A percentile compares a stretch with the other conserved stretches of the same genome.
Conservation (phyloP, 1,140 invertebrate genomes). For the Notospermus geniculatus region DNA sequence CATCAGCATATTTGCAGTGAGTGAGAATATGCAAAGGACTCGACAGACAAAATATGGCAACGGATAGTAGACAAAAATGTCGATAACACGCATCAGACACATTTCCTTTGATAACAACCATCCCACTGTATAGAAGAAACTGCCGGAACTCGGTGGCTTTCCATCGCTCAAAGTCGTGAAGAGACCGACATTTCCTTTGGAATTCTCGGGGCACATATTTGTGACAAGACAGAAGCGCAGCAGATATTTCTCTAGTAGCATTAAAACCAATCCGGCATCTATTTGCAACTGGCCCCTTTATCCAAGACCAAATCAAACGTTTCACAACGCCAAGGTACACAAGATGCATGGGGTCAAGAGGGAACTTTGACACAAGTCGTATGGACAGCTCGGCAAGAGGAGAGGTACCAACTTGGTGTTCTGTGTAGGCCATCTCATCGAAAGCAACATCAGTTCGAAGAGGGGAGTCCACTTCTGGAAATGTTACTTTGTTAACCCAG, state of each 20-base stretch:
- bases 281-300: not conserved
- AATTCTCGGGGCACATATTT: conserved; percentile 53
- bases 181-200: conserved; percentile 45
- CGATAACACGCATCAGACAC: conserved; percentile 44
- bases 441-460: conserved; percentile 32
- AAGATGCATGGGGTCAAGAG: not conserved
- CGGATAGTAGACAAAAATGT: conserved; percentile 52
- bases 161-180: conserved; percentile 49
- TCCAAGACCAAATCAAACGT: not conserved
- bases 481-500: conserved; percentile 24
- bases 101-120: conserved; percentile 44
- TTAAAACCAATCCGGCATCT: too few relatives aligned
- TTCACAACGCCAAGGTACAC: not conserved
- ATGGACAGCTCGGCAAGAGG: too few relatives aligned
- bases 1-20: conserved; percentile 33
- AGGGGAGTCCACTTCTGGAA: conserved; percentile 24
- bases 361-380: not conserved
- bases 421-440: conserved; percentile 27
- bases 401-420: too few relatives aligned
- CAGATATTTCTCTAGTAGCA: too few relatives aligned
- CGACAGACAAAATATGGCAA: conserved; percentile 39
- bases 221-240: too few relatives aligned
- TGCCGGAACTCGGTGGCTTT: conserved; percentile 59
- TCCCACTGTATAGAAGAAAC: conserved; percentile 56
- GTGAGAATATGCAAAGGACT: conserved; percentile 15